A percentile compares a stretch with the other conserved stretches of the same genome.
phyloP scores from a whole-genome alignment of 2,797 vertebrate genomes.

The Danio tinwini region DNA sequence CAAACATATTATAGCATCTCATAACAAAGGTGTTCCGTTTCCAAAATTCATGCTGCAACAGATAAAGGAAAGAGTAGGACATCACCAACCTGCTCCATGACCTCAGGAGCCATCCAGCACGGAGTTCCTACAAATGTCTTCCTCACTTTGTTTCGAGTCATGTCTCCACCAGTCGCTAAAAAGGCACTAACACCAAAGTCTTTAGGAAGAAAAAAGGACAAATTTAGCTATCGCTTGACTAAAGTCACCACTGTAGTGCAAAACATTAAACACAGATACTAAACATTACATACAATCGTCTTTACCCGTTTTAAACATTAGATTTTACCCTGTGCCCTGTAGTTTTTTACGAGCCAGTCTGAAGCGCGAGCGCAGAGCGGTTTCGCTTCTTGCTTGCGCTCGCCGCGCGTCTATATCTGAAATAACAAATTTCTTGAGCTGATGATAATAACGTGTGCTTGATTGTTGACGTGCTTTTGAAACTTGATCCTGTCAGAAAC shows the following conservation, averaged over 20 bases:
- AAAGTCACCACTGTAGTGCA: neutral
- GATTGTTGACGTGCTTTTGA: no score
- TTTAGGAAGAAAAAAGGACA: slow-evolving; percentile 56
- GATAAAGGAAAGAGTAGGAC: neutral
- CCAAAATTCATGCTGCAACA: neutral
- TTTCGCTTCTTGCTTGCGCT: no score
- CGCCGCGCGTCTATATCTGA: no score
- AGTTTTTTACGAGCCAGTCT: no score
- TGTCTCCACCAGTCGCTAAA: slow-evolving; percentile 95
- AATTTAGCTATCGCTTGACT: neutral
- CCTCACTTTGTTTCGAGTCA: slow-evolving; percentile 97
- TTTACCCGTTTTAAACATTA: no score
- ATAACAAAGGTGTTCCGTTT: neutral
- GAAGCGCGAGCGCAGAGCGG: no score
- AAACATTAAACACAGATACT: no score
- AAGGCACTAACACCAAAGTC: slow-evolving; percentile 97
- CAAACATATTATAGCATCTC: slow-evolving; percentile 17
- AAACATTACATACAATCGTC: no score
- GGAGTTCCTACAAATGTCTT: slow-evolving; percentile 98
- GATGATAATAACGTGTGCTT: no score
- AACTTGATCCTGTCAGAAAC: no score
- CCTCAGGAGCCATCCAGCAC: slow-evolving; percentile 99
- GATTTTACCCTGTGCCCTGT: no score
- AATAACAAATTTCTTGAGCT: no score
- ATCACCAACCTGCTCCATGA: slow-evolving; percentile 93